phyloP scores from a whole-genome alignment of 1,140 invertebrate genomes.

The Drosophila orena region DNA sequence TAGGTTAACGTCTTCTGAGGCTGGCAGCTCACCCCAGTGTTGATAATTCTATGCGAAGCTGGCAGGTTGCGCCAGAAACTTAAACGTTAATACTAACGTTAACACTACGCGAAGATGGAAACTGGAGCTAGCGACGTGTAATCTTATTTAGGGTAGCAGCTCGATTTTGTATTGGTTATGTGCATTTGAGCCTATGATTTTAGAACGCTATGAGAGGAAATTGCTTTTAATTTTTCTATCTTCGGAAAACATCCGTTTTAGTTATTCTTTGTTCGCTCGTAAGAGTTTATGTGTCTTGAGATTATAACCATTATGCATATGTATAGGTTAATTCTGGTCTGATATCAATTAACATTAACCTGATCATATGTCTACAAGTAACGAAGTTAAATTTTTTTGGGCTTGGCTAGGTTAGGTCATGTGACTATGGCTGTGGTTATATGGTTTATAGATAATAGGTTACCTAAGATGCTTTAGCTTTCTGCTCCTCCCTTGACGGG shows the following conservation, averaged over 20 bases:
- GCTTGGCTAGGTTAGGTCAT: conserved; percentile 19
- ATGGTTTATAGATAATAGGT: conserved; percentile 2
- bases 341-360: conserved; percentile 44
- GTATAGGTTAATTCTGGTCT: conserved; percentile 59
- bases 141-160: conserved; percentile 10
- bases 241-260: conserved; percentile 43
- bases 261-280: conserved; percentile 27
- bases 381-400: conserved; percentile 29
- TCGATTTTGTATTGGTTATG: conserved; percentile 1
- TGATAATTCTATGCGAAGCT: conserved; percentile 17
- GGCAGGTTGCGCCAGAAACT: conserved; percentile 7
- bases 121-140: conserved; percentile 5
- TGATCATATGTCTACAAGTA: conserved; percentile 37
- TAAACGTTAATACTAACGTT: neutral
- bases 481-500: neutral
- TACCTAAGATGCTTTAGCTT: conserved; percentile 1
- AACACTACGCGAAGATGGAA: conserved; percentile 1
- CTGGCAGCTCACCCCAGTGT: conserved; percentile 4
- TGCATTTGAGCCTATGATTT: conserved; percentile 13
- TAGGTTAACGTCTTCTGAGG: conserved; percentile 3
- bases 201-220: conserved; percentile 55
- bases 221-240: conserved; percentile 64
- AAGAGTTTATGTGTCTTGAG: conserved; percentile 12
- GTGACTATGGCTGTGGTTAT: conserved; percentile 6
- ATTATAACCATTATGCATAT: conserved; percentile 70